Base-by-base conservation (phyloP, 2,888 invertebrate species). In the Xylota sylvarum region DNA sequence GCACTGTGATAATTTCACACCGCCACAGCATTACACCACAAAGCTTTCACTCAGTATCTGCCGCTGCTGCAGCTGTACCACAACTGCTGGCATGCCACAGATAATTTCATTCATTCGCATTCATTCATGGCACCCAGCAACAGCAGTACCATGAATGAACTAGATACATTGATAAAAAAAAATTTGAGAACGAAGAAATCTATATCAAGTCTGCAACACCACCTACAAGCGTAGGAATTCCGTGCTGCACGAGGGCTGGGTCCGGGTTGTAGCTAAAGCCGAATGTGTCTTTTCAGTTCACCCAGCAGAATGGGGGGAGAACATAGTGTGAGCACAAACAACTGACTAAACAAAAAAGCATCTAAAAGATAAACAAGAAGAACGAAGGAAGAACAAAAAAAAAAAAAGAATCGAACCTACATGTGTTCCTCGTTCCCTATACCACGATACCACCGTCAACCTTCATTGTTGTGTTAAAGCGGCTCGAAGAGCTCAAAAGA, bases 81-180 rank as follows among this genome's bases (percentile, higher is more conserved):
- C 52, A 65, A 56, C 65, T 35, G 40, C 65, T 35, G 40, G 32
- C 23, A 46, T 35, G 64, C 23, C 48, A 73, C 30, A 64, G 14
- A 76, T 70, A 82, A 35, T 62, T 81, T 73, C 78, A 78, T 83
- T 83, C 83, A 83, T 78, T 67, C 52, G 43, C 65, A 67, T 78
- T 78, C 78, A 83, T 79, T 79, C 74, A 74, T 37, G 48, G 32
- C 58, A 69, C 79, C 48, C 60, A 84, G 83, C 79, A 78, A 76
- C 55, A 81, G 52, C 43, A 19, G 37, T 17, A 48, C 37, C 48
- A 74, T 81, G 76, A 76, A 76, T 74, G 82, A 64, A 74, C 79
- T 50, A 74, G 73, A 84, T 64, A 70, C 60, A 62, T 43, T 58
- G 48, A 58, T 58, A 58, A 60, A 73, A 60, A 14, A n/a, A n/a